A percentile compares a stretch with the other conserved stretches of the same genome.
Evolutionary conservation across 1,140 invertebrate species (phyloP).

Genomic region (Orchestia grillus): DNA sequence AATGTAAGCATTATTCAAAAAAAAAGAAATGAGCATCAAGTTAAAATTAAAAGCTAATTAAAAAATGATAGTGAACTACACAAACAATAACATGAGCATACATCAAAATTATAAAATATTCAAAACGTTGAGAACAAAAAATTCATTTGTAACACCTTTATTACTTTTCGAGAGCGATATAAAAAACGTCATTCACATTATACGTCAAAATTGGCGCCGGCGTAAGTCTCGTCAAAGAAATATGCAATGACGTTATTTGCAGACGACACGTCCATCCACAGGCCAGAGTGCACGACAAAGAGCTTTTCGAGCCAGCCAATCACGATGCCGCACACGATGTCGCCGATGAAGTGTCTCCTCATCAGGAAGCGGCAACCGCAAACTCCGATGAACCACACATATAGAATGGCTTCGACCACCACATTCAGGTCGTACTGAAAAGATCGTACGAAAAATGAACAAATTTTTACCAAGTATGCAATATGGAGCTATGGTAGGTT

Average conservation of each 20-base stretch:
- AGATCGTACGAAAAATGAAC: too few relatives aligned
- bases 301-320: constrained; percentile 83
- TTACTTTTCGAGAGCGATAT: background rate
- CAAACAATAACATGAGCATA: background rate
- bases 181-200: background rate
- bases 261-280: constrained; percentile 77
- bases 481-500: too few relatives aligned
- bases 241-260: constrained; percentile 65
- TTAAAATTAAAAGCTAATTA: background rate
- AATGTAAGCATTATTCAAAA: background rate
- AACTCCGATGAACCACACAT: constrained; percentile 83
- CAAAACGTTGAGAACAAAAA: background rate
- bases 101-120: background rate
- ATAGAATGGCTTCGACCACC: constrained; percentile 72
- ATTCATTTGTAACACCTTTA: background rate
- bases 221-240: constrained; percentile 66
- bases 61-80: background rate
- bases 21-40: background rate
- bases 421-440: constrained; percentile 65
- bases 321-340: constrained; percentile 82
- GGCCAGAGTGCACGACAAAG: constrained; percentile 74
- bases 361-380: constrained; percentile 84
- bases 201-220: constrained; percentile 63
- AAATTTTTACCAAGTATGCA: too few relatives aligned
- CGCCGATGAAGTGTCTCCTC: constrained; percentile 87